A percentile compares a stretch with the other conserved stretches of the same genome.
Evolutionary conservation across 2,113 vertebrate genomes (phyloP).

Genomic region (Phalacrocorax pelagicus): DNA sequence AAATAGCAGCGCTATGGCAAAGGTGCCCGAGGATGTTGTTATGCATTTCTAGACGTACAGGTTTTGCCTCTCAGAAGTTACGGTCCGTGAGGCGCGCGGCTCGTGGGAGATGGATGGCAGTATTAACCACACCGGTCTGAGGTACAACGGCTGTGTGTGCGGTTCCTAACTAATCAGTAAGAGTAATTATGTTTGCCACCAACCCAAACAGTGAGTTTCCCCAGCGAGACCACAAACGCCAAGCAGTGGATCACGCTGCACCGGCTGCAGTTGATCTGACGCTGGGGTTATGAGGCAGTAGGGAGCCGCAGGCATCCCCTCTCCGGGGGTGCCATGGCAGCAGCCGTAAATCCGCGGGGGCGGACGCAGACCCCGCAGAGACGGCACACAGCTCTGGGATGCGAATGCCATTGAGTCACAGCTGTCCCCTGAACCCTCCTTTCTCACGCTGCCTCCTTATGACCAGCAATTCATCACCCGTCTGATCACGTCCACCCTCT

Average conservation of each 20-base stretch:
- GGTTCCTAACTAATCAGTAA: background rate
- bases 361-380: background rate
- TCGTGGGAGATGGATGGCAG: background rate
- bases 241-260: background rate
- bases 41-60: background rate
- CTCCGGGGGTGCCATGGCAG: background rate
- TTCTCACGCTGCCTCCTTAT: background rate
- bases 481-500: background rate
- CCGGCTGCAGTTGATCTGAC: accelerated
- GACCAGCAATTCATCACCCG: background rate
- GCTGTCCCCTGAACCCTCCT: no score
- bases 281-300: accelerated
- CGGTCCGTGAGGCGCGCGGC: accelerated
- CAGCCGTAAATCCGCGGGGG: accelerated
- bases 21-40: background rate
- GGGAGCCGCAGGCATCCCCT: background rate
- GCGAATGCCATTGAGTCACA: no score
- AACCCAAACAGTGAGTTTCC: background rate
- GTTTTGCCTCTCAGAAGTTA: background rate
- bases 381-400: background rate
- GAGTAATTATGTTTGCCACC: background rate
- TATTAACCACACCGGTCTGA: accelerated
- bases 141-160: background rate
- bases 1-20: background rate
- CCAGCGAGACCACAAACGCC: background rate